A percentile compares a stretch with the other conserved stretches of the same genome.
Conservation (phyloP, 1,140 invertebrate species). For the Drosophila triauraria region DNA sequence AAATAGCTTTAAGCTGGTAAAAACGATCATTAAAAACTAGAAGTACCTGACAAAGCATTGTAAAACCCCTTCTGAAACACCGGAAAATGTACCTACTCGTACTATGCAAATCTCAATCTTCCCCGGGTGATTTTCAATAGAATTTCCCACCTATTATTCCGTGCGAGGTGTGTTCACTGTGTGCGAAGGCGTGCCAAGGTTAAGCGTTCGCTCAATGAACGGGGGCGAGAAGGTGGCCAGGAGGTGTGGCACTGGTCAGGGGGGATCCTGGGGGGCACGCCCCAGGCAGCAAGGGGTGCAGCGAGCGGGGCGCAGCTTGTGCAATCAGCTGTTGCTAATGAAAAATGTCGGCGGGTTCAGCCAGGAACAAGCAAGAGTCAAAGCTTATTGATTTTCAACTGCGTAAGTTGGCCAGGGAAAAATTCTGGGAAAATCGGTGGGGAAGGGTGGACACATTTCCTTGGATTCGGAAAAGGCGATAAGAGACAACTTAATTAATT, state of each 20-base stretch:
- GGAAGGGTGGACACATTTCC: conserved; percentile 7
- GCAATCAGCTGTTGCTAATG: conserved; percentile 82
- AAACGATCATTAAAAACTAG: not conserved
- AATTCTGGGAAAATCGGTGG: conserved; percentile 5
- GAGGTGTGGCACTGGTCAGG: conserved; percentile 25
- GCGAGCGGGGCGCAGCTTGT: conserved; percentile 62
- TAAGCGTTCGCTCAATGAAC: conserved; percentile 46
- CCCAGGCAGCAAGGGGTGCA: not conserved
- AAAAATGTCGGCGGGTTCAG: conserved; percentile 59
- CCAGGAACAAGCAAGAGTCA: conserved; percentile 54
- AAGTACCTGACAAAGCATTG: not conserved
- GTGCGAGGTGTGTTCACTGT: conserved; percentile 35
- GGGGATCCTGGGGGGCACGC: not conserved
- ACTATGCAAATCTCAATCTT: conserved; percentile 5
- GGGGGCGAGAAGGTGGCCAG: conserved; percentile 12
- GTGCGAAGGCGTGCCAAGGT: conserved; percentile 69
- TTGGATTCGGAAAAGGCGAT: conserved; percentile 9
- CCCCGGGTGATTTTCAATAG: not conserved
- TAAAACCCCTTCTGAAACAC: conserved; percentile 7
- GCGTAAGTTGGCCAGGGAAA: conserved; percentile 44
- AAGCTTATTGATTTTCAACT: conserved; percentile 73
- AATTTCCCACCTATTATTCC: conserved; percentile 28
- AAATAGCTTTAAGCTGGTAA: not conserved
- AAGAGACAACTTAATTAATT: conserved; percentile 55
- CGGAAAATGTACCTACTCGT: conserved; percentile 16